phyloP scores from a whole-genome alignment of 2,888 invertebrate species.

The Microctonus brassicae region DNA sequence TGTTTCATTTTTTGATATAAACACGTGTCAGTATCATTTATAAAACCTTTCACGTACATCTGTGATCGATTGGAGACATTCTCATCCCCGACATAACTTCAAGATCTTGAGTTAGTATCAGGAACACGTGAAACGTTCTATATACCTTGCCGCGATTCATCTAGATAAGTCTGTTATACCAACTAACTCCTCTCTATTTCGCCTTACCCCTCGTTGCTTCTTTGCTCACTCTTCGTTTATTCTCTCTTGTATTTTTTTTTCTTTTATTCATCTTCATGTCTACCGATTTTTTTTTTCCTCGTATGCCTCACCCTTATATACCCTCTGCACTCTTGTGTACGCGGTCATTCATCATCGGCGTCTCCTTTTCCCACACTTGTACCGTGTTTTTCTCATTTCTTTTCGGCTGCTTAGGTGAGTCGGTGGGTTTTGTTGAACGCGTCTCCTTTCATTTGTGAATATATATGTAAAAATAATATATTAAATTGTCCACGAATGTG shows the following conservation, averaged over 20 bases:
- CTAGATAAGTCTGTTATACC: slow-evolving; percentile 67
- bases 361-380: slow-evolving; percentile 47
- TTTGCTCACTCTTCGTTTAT: slow-evolving; percentile 12
- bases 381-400: slow-evolving; percentile 39
- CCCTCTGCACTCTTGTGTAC: slow-evolving; percentile 48
- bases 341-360: slow-evolving; percentile 64
- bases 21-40: slow-evolving; percentile 9
- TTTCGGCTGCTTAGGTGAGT: slow-evolving; percentile 38
- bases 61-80: slow-evolving; percentile 20
- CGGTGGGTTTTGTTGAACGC: slow-evolving; percentile 27
- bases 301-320: slow-evolving; percentile 28
- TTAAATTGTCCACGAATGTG: not conserved
- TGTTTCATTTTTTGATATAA: not conserved
- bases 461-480: not conserved
- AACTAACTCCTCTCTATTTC: slow-evolving; percentile 64
- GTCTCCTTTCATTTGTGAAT: slow-evolving; percentile 26
- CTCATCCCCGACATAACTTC: slow-evolving; percentile 15
- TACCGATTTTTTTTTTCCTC: slow-evolving; percentile 40
- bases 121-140: slow-evolving; percentile 45
- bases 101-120: slow-evolving; percentile 37
- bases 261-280: slow-evolving; percentile 28
- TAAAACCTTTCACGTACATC: slow-evolving; percentile 22
- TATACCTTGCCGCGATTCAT: slow-evolving; percentile 51
- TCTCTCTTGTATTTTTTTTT: slow-evolving; percentile 24
- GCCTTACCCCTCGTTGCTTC: slow-evolving; percentile 44